Conservation (phyloP, 2,797 vertebrate genomes). For the Sardinella longiceps region DNA sequence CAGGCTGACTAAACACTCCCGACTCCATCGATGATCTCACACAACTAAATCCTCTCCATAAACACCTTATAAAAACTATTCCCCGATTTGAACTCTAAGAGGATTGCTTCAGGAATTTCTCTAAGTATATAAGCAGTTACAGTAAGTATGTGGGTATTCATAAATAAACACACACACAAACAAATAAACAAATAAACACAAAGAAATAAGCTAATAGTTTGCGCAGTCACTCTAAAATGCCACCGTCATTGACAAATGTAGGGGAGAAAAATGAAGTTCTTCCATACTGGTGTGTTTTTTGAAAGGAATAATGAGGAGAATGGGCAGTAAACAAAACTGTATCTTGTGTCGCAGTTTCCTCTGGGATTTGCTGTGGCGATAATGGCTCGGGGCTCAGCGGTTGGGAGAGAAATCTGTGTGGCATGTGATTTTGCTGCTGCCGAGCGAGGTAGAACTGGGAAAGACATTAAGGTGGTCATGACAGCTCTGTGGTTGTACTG, state of each 20-base stretch:
- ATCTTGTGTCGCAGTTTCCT: neutral
- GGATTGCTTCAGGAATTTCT: neutral
- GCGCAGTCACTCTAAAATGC: neutral
- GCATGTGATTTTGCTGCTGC: neutral
- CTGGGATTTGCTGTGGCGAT: neutral
- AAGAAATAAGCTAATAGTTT: neutral
- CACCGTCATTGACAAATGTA: neutral
- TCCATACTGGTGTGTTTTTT: neutral
- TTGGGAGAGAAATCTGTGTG: neutral
- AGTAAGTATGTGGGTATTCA: neutral
- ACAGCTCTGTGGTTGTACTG: neutral
- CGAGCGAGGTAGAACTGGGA: neutral
- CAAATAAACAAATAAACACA: neutral
- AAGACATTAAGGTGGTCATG: slow-evolving; percentile 13
- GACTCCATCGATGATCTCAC: neutral
- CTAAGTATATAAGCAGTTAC: neutral
- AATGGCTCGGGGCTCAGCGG: slow-evolving; percentile 1
- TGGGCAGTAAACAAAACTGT: neutral
- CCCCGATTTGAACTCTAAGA: neutral
- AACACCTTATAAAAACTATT: neutral
- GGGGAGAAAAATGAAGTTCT: neutral
- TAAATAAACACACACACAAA: neutral
- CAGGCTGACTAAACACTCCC: slow-evolving; percentile 3
- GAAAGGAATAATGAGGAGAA: neutral
- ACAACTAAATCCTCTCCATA: slow-evolving; percentile 8